These are phyloP conservation scores for Osmerus mordax DNA, from an alignment of 2,113 vertebrate genomes.

Conservation along the genomic window DNA sequence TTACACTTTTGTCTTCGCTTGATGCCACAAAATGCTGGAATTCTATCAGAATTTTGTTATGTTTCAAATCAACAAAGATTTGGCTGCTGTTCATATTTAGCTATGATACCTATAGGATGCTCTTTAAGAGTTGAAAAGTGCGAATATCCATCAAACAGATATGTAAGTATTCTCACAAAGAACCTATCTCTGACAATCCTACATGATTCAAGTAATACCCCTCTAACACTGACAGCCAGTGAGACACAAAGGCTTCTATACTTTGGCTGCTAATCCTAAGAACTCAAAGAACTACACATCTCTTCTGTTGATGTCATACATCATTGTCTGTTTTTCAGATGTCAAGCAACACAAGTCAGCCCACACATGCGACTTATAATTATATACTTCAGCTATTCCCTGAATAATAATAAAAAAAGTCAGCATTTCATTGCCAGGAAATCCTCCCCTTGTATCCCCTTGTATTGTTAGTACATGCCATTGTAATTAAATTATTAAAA, in stretches of 20 bases:
- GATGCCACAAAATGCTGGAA: conserved; percentile 5
- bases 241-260: conserved; percentile 4
- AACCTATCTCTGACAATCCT: conserved; percentile 20
- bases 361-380: conserved; percentile 54
- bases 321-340: conserved; percentile 18
- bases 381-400: conserved; percentile 40
- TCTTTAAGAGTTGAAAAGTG: neutral
- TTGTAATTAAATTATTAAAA: conserved; percentile 68
- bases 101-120: neutral
- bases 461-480: conserved; percentile 36
- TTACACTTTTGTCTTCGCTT: conserved; percentile 14
- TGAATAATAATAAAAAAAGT: conserved; percentile 45
- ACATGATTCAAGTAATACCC: conserved; percentile 24
- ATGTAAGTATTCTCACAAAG: conserved; percentile 2
- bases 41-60: neutral
- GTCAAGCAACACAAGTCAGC: conserved; percentile 31
- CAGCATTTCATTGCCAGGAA: conserved; percentile 53
- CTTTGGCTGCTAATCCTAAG: conserved; percentile 5
- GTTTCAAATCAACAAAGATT: conserved; percentile 37
- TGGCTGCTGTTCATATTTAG: neutral
- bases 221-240: conserved; percentile 15
- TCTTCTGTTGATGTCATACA: conserved; percentile 31
- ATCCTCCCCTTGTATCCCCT: conserved; percentile 42
- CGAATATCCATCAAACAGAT: neutral
- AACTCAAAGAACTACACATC: conserved; percentile 18